These are phyloP conservation scores for Ctenodactylus gundi DNA, from an alignment of 2,113 vertebrate species.

Conservation along the genomic window DNA sequence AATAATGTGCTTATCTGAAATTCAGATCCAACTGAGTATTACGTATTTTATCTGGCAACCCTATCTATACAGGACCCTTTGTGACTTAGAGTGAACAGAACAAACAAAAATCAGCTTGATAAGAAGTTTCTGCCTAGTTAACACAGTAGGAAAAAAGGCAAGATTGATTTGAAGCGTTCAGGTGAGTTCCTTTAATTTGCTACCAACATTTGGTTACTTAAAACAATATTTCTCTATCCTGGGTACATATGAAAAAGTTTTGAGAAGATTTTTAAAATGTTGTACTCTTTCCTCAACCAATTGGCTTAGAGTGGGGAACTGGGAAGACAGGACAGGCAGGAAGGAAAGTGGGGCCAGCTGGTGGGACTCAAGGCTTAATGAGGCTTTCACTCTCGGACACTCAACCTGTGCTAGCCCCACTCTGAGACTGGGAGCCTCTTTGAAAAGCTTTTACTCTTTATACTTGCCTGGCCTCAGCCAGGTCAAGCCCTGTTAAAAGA, in stretches of 20 bases:
- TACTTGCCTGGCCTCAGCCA: not conserved
- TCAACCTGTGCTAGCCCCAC: not conserved
- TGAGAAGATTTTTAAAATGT: not conserved
- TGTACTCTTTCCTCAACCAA: not conserved
- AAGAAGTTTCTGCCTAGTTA: not conserved
- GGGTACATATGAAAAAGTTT: not conserved
- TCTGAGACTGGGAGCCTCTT: not conserved
- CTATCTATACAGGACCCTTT: not conserved
- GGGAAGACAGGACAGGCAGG: not conserved
- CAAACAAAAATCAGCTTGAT: slow-evolving; percentile 6
- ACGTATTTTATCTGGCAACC: not conserved
- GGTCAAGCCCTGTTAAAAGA: not conserved
- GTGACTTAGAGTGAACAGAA: not conserved
- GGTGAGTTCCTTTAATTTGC: slow-evolving; percentile 15
- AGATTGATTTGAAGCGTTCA: not conserved
- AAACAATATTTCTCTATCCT: not conserved
- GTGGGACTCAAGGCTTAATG: not conserved
- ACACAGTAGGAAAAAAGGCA: slow-evolving; percentile 6
- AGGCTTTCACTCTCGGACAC: not conserved
- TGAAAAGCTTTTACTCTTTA: not conserved
- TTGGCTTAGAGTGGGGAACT: not conserved
- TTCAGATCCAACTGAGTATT: not conserved
- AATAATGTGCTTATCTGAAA: not conserved
- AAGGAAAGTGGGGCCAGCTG: not conserved
- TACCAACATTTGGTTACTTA: not conserved